A percentile compares a stretch with the other conserved stretches of the same genome.
These are phyloP conservation scores for Plecturocebus donacophilus DNA, from an alignment of 2,113 vertebrate genomes.

Conservation along the genomic window DNA sequence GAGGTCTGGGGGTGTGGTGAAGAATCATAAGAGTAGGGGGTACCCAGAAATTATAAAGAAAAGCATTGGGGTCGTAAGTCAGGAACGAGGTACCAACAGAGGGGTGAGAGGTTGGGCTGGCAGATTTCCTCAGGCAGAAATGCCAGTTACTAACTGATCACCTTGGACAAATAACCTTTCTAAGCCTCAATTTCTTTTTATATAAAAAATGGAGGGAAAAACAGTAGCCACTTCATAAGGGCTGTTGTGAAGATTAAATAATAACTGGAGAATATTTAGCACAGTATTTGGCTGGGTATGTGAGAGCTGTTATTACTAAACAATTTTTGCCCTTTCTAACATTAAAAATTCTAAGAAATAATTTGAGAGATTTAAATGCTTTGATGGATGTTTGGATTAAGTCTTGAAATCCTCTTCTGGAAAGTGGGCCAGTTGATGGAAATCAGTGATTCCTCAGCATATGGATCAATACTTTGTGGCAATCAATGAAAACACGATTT, in stretches of 20 bases:
- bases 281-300: neutral
- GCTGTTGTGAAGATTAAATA: neutral
- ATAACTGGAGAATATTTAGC: neutral
- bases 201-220: neutral
- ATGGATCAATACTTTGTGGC: neutral
- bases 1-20: neutral
- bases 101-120: neutral
- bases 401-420: neutral
- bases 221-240: neutral
- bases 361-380: neutral
- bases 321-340: neutral
- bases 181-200: neutral
- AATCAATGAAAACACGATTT: neutral
- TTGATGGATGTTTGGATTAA: neutral
- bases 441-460: neutral
- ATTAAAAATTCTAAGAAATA: neutral
- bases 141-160: neutral
- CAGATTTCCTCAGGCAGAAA: neutral
- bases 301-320: neutral
- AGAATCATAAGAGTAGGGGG: neutral
- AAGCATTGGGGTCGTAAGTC: neutral
- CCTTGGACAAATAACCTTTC: neutral
- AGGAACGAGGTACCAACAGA: neutral
- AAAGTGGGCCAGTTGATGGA: neutral
- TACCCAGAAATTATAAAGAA: neutral